Conservation (phyloP, 2,797 vertebrate species). For the Enteromius argenteus region DNA sequence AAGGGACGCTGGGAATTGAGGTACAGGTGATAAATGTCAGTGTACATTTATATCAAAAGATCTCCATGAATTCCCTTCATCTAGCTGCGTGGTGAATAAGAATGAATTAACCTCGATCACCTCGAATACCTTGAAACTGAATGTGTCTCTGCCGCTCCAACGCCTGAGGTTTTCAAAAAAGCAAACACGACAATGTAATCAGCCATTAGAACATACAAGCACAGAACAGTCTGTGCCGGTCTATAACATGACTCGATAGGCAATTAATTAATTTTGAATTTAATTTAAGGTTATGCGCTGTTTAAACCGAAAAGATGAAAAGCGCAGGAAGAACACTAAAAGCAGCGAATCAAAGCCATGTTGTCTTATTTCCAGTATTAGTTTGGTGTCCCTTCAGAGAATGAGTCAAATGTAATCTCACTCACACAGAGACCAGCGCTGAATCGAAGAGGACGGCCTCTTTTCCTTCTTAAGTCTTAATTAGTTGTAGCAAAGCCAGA, state of each 20-base stretch:
- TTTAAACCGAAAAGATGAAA: conserved; percentile 6
- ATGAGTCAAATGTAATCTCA: conserved; percentile 79
- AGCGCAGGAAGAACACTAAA: conserved; percentile 55
- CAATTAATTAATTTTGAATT: background rate
- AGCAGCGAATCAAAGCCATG: conserved; percentile 69
- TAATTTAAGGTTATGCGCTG: background rate
- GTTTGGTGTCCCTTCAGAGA: conserved; percentile 72
- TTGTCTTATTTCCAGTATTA: conserved; percentile 69
- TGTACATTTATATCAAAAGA: conserved; percentile 42
- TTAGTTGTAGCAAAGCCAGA: conserved; percentile 75
- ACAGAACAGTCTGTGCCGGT: background rate
- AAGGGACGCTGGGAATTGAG: conserved; percentile 39
- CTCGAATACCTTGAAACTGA: conserved; percentile 16
- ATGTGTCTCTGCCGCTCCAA: background rate
- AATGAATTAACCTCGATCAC: conserved; percentile 35
- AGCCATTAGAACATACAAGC: background rate
- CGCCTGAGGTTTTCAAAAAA: conserved; percentile 16
- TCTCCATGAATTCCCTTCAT: conserved; percentile 23
- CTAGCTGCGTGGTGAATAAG: conserved; percentile 17
- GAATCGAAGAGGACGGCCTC: conserved; percentile 77
- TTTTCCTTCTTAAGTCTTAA: conserved; percentile 73
- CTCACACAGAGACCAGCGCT: conserved; percentile 71
- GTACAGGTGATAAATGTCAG: conserved; percentile 51
- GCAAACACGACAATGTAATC: background rate
- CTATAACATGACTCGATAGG: background rate